These are phyloP conservation scores for Palloptera scutellata DNA, from an alignment of 2,888 invertebrate genomes.

Conservation along the genomic window DNA sequence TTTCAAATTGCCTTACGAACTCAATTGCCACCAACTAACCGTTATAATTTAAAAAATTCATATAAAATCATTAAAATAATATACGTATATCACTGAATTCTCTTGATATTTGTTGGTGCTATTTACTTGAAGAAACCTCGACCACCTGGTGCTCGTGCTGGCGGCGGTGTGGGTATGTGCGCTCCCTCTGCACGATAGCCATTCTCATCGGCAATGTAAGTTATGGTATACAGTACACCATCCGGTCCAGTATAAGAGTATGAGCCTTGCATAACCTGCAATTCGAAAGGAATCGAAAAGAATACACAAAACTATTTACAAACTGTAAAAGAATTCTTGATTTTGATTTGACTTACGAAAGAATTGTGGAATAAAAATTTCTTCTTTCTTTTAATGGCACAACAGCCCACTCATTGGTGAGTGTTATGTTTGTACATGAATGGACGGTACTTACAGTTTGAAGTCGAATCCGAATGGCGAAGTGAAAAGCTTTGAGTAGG, in stretches of 20 bases:
- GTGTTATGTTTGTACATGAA: no score
- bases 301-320: not conserved
- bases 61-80: constrained; percentile 1
- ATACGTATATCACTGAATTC: constrained; percentile 6
- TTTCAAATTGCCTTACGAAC: not conserved
- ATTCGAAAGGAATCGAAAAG: no score
- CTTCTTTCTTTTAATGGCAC: no score
- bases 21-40: constrained; percentile 3
- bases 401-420: no score
- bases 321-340: no score
- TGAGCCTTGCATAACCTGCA: constrained; percentile 68
- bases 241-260: constrained; percentile 70
- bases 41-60: constrained; percentile 12
- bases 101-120: not conserved
- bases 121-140: constrained; percentile 56
- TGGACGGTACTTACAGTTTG: no score
- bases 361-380: no score
- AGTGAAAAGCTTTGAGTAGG: no score
- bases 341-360: no score
- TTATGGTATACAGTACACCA: constrained; percentile 68
- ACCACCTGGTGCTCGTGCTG: constrained; percentile 51
- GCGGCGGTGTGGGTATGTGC: constrained; percentile 65
- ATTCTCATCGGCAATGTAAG: constrained; percentile 66
- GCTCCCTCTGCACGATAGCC: constrained; percentile 66
- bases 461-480: no score